phyloP scores from a whole-genome alignment of 2,888 invertebrate genomes.

The Margaritifera margaritifera region DNA sequence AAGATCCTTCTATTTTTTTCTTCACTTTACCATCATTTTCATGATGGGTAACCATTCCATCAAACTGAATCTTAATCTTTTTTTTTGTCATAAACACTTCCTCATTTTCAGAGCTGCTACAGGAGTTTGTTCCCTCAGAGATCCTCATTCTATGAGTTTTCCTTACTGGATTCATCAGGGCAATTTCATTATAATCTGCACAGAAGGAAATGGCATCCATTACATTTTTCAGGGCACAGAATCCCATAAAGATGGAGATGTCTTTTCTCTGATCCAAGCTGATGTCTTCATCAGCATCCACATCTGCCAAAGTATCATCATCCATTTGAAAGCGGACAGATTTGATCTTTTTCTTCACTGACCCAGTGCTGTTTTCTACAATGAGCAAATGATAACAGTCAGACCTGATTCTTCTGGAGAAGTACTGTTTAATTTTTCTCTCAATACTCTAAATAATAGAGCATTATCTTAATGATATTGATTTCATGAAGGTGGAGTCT shows the following conservation, averaged over 20 bases:
- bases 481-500: too few species aligned
- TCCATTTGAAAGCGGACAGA: conserved; percentile 55
- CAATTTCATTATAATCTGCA: conserved; percentile 48
- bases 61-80: not conserved
- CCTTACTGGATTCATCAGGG: conserved; percentile 54
- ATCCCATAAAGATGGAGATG: conserved; percentile 62
- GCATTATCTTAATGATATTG: too few species aligned
- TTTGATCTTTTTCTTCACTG: conserved; percentile 26
- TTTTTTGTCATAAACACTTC: conserved; percentile 9
- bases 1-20: conserved; percentile 10
- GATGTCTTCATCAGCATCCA: conserved; percentile 26
- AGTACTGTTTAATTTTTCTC: too few species aligned
- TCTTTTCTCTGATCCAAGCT: conserved; percentile 64
- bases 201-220: conserved; percentile 67
- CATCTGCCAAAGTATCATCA: conserved; percentile 9
- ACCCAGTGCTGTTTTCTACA: too few species aligned
- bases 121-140: conserved; percentile 9
- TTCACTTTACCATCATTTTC: not conserved
- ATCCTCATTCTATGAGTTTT: conserved; percentile 22
- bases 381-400: too few species aligned
- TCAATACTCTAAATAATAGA: too few species aligned
- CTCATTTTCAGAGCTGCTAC: conserved; percentile 24
- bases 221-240: conserved; percentile 62
- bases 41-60: conserved; percentile 16
- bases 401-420: too few species aligned